Evolutionary conservation across 2,113 vertebrate species (phyloP).

Genomic region (Pseudonaja textilis): DNA sequence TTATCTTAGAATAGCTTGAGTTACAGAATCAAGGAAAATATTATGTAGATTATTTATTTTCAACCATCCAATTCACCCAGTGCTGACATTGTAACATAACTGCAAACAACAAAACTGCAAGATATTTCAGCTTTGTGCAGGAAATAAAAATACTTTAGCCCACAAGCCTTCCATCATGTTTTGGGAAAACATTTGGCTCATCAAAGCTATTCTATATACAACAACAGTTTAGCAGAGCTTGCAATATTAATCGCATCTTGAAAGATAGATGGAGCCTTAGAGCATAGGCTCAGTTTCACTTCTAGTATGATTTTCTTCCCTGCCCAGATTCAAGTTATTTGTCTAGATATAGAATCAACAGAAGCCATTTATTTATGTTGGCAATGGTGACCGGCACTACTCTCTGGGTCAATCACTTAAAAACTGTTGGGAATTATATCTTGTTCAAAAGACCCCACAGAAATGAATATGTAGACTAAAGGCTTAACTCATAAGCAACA

Average conservation of each 20-base stretch:
- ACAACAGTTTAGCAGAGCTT: not conserved
- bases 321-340: slow-evolving; percentile 38
- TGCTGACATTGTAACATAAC: not conserved
- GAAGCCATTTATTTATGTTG: slow-evolving; percentile 78
- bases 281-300: not conserved
- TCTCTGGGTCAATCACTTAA: slow-evolving; percentile 69
- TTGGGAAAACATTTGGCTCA: not conserved
- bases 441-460: slow-evolving; percentile 53
- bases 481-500: slow-evolving; percentile 66
- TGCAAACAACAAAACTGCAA: not conserved
- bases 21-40: not conserved
- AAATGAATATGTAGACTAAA: slow-evolving; percentile 60
- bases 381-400: slow-evolving; percentile 75
- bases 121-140: not conserved
- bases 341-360: slow-evolving; percentile 63
- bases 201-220: not conserved
- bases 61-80: not conserved
- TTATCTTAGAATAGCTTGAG: not conserved
- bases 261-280: not conserved
- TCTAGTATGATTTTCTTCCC: not conserved
- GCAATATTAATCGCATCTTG: not conserved
- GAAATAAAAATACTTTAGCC: not conserved
- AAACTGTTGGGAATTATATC: slow-evolving; percentile 71
- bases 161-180: not conserved
- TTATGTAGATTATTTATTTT: not conserved